These are phyloP conservation scores for Uloborus plumipes DNA, from an alignment of 2,888 invertebrate species.

Conservation along the genomic window DNA sequence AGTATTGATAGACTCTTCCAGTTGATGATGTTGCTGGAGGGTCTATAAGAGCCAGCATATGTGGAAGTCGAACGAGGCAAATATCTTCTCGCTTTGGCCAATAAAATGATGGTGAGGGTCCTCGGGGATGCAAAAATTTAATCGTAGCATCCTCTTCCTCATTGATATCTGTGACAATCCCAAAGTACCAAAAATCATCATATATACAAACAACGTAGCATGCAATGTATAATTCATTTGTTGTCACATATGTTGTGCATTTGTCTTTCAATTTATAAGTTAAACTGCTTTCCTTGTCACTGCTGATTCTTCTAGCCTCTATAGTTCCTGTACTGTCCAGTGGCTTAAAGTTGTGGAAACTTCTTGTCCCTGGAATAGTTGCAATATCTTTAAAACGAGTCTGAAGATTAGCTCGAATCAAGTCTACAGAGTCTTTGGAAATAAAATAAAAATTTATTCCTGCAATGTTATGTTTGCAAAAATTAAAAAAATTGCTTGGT, in stretches of 20 bases:
- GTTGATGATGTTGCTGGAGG: constrained; percentile 14
- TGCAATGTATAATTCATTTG: too few species aligned
- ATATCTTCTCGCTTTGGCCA: constrained; percentile 8
- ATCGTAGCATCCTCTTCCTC: constrained; percentile 4
- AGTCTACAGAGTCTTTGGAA: neutral
- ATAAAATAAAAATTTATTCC: neutral
- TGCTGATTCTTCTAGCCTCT: too few species aligned
- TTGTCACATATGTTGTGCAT: too few species aligned
- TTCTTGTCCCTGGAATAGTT: too few species aligned
- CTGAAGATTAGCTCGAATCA: too few species aligned
- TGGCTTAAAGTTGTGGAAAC: too few species aligned
- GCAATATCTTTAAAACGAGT: too few species aligned
- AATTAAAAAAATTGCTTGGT: neutral
- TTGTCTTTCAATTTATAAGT: too few species aligned
- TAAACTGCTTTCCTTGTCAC: too few species aligned
- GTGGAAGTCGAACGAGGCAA: neutral
- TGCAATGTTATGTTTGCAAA: neutral
- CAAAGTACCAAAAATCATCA: neutral
- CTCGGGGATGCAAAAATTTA: constrained; percentile 18
- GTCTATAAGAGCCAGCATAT: neutral
- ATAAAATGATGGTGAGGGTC: constrained; percentile 6
- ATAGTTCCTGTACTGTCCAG: too few species aligned
- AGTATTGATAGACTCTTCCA: neutral
- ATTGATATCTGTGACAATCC: neutral
- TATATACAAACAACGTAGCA: too few species aligned